Evolutionary conservation across 2,113 vertebrate genomes (phyloP), one percentile per base, ranked within the genome.

Genomic region (Varanus salvator): DNA sequence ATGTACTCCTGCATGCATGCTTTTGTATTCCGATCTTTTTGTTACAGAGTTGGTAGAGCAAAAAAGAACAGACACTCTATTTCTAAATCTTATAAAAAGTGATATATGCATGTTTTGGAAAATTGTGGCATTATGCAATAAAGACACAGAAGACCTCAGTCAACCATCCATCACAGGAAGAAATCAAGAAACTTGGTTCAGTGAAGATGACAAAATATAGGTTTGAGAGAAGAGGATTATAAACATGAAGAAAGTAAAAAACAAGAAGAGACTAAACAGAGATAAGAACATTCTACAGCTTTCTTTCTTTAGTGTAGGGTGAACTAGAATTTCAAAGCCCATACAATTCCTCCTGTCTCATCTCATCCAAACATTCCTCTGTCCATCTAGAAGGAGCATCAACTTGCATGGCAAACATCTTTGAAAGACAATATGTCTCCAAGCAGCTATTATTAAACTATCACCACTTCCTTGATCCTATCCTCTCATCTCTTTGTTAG

Each of bases 361-460:
- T n/a, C 54, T 19, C 89, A 86, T 74, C 84, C 66, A 76, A 91
- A 85, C 74, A 71, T 14, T 27, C 72, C 80, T 8, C 71, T 27
- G 8, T 0, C 48, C 21, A 90, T 57, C 44, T 85, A 90, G 90
- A 76, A 89, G 83, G 89, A 64, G 0, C 14, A 86, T 85, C 3
- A 29, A 15, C 23, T 74, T 72, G 68, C 23, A 84, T 44, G 93
- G 80, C 0, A 25, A 38, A 68, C n/a, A 91, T 12, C 15, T 92
- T 34, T 66, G 75, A 89, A 8, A 8, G 85, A 93, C 8, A 77
- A n/a, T 44, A n/a, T 31, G 89, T 95, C 71, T 91, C 80, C 85
- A 92, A 93, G 84, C 75, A 91, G 74, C 50, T 91, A 0, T 86
- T 89, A 92, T 72, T 92, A 92, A 93, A 87, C 84, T 80, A 76